A percentile compares a stretch with the other conserved stretches of the same genome.
These are phyloP conservation scores for Phylloscopus whistleri DNA, from an alignment of 2,113 vertebrate genomes.

Conservation along the genomic window DNA sequence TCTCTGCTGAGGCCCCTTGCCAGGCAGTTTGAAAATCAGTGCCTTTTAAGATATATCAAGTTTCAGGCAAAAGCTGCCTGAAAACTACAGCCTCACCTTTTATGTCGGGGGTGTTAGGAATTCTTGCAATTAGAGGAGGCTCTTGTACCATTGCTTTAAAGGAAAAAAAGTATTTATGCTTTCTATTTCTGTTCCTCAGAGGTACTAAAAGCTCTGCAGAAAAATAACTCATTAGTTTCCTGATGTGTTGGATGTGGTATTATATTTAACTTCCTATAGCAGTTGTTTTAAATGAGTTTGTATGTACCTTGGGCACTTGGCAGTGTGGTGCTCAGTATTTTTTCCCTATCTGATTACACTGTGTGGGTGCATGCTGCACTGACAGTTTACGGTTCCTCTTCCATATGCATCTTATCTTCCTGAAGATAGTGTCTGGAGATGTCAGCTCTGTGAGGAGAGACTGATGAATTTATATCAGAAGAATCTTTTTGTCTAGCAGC, in stretches of 20 bases:
- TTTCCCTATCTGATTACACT: background rate
- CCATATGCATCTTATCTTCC: slow-evolving; percentile 5
- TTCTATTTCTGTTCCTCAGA: background rate
- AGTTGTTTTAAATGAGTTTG: background rate
- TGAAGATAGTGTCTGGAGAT: background rate
- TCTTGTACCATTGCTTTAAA: background rate
- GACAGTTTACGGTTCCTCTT: background rate
- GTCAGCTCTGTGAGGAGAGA: background rate
- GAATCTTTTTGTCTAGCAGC: slow-evolving; percentile 23
- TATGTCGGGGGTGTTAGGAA: background rate
- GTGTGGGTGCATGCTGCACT: background rate
- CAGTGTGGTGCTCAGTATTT: background rate
- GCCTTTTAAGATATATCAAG: background rate
- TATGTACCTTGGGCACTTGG: background rate
- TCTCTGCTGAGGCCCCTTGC: background rate
- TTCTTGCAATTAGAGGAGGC: background rate
- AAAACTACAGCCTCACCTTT: background rate
- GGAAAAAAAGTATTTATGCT: background rate
- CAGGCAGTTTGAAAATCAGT: background rate
- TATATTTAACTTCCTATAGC: background rate
- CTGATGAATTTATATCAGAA: background rate
- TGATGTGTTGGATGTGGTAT: background rate
- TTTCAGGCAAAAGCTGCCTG: background rate
- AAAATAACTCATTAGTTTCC: background rate
- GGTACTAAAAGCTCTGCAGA: background rate